Evolutionary conservation across 2,888 invertebrate genomes (phyloP), one percentile per base, ranked within the genome.

Genomic region (Xanthorhoe spadicearia): DNA sequence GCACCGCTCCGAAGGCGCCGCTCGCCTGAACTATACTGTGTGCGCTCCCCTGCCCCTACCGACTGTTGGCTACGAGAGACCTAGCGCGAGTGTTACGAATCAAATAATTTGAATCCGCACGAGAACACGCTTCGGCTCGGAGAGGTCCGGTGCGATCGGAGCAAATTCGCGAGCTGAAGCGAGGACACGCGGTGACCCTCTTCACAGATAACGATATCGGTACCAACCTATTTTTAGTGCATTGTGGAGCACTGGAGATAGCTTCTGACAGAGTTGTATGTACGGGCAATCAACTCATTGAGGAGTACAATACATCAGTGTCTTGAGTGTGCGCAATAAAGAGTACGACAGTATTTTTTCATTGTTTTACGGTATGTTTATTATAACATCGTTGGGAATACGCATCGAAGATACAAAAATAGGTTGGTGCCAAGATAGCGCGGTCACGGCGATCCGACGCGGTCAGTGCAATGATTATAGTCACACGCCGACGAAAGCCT

Each of bases 401-500:
- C 70, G 78, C 74, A 57, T 68, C 57, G 48, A 53, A 38, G 55
- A 61, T 67, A 67, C 82, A 83, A 86, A 92, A 91, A 92, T 89
- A 90, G 88, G 88, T 92, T 87, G 87, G 89, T 90, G 89, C 88
- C 83, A 84, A 84, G 88, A 90, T 86, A 85, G 87, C 85, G 83
- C 87, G 87, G 84, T 83, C 85, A 88, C 87, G 85, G 87, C 88
- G 87, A 85, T 87, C 85, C 87, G 87, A 88, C 90, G 90, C 91
- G 91, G 87, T 88, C 93, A 89, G 89, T 92, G 89, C 88, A 87
- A 87, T 86, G 84, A 84, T 86, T 86, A 80, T 85, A 85, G 87
- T 90, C 89, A 90, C 87, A 91, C 92, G 92, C 88, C 93, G 93
- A 93, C 93, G 93, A 93, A 93, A 93, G 93, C 93, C 93, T 93